Evolutionary conservation across 2,888 invertebrate species (phyloP), one percentile per base, ranked within the genome.

Genomic region (Myopa tessellatipennis): DNA sequence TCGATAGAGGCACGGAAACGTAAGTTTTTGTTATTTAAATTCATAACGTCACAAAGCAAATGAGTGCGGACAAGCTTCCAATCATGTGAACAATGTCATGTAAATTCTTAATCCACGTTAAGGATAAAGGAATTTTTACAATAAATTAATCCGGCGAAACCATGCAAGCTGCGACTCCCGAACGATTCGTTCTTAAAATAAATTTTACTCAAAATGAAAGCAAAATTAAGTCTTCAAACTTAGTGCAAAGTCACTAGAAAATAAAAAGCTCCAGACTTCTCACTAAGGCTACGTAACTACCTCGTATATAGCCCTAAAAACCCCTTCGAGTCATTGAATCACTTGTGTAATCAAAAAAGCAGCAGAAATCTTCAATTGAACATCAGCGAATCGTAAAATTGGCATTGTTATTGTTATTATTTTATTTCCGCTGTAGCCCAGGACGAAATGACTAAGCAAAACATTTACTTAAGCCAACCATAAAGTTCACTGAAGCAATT

Each of bases 401-500:
- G 74, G 34, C 65, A 16, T 38, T 40, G 40, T 74, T 74, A 67
- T 74, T 74, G 55, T 58, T 72, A 72, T 70, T 70, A n/a, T 55
- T 65, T 34, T 18, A 18, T n/a, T 55, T 73, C 36, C 65, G 14
- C 2, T 65, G 14, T 38, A 10, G 12, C 14, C 36, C 10, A 65
- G 61, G n/a, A 55, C 55, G 55, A 14, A 65, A 38, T 34, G 16
- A 36, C 10, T 38, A 65, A 77, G 55, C 52, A 63, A 55, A 80
- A 77, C 81, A 81, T 81, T 82, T 77, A 78, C 74, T 77, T 80
- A 82, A 83, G 82, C 80, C 80, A 79, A 65, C 75, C 72, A 77
- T 77, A 75, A 84, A 83, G 80, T 83, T 84, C 84, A 84, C 82
- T 52, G n/a, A 67, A 65, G 34, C 45, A 84, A 81, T 84, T 36